These are phyloP conservation scores for Dolomedes plantarius DNA, from an alignment of 2,888 invertebrate species.

Conservation along the genomic window DNA sequence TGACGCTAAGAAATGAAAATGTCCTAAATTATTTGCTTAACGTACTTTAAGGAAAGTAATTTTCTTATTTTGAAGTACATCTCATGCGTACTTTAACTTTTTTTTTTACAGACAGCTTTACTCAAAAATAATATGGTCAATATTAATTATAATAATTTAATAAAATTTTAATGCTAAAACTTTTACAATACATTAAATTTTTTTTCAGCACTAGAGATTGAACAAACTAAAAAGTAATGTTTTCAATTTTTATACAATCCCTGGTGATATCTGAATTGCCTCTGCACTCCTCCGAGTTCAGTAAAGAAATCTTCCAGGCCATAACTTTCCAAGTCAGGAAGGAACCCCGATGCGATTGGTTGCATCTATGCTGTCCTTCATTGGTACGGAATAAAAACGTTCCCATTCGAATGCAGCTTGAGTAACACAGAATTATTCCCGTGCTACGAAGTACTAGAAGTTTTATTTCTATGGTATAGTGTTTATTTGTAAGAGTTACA, in stretches of 20 bases:
- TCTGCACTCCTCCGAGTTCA: neutral
- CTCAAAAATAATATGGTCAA: too few relatives aligned
- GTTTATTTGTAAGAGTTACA: neutral
- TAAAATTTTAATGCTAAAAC: too few relatives aligned
- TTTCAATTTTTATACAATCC: neutral
- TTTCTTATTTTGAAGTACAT: too few relatives aligned
- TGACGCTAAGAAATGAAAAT: too few relatives aligned
- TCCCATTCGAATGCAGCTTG: neutral
- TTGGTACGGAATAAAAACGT: neutral
- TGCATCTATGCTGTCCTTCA: neutral
- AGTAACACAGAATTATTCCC: neutral
- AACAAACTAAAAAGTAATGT: too few relatives aligned
- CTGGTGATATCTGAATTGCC: neutral
- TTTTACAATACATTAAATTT: too few relatives aligned
- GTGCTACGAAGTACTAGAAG: neutral
- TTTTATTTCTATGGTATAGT: neutral
- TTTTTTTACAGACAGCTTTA: too few relatives aligned
- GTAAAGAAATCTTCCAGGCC: neutral
- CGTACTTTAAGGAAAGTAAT: too few relatives aligned
- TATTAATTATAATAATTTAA: too few relatives aligned
- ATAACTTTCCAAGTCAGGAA: neutral
- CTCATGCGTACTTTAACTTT: too few relatives aligned
- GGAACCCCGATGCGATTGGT: neutral
- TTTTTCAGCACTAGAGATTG: too few relatives aligned
- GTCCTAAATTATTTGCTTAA: too few relatives aligned